These are phyloP conservation scores for Hippocampus guttulatus DNA, from an alignment of 2,113 vertebrate genomes.

Conservation along the genomic window DNA sequence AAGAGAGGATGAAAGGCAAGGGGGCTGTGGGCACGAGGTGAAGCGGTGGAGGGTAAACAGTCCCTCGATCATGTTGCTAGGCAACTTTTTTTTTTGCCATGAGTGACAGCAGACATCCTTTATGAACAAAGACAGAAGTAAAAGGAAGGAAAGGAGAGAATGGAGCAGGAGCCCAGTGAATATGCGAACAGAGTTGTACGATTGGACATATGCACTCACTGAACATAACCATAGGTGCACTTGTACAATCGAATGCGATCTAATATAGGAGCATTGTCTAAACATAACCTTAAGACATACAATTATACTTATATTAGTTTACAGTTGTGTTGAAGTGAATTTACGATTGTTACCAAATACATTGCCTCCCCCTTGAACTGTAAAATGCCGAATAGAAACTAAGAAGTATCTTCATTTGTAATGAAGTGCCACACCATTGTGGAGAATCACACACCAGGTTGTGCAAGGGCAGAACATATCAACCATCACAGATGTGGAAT, in stretches of 20 bases:
- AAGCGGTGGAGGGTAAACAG: slow-evolving; percentile 52
- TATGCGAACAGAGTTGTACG: slow-evolving; percentile 8
- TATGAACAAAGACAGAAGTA: slow-evolving; percentile 51
- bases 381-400: background rate
- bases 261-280: background rate
- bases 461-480: background rate
- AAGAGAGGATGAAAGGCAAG: slow-evolving; percentile 22
- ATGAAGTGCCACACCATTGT: background rate
- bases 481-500: background rate
- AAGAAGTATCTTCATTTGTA: background rate
- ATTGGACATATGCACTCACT: background rate
- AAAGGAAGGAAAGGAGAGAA: slow-evolving; percentile 26
- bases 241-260: background rate
- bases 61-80: slow-evolving; percentile 59
- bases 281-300: no score
- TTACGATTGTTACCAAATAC: background rate
- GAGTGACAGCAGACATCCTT: slow-evolving; percentile 61
- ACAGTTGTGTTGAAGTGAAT: background rate
- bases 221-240: background rate
- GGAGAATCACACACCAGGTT: background rate
- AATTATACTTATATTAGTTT: background rate
- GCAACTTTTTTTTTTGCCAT: slow-evolving; percentile 54
- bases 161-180: slow-evolving; percentile 20
- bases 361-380: background rate
- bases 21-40: slow-evolving; percentile 40